Percentiles rank a stretch among this genome's conserved stretches.
Evolutionary conservation across 2,797 vertebrate genomes (phyloP).

Genomic region (Argyrosomus regius): DNA sequence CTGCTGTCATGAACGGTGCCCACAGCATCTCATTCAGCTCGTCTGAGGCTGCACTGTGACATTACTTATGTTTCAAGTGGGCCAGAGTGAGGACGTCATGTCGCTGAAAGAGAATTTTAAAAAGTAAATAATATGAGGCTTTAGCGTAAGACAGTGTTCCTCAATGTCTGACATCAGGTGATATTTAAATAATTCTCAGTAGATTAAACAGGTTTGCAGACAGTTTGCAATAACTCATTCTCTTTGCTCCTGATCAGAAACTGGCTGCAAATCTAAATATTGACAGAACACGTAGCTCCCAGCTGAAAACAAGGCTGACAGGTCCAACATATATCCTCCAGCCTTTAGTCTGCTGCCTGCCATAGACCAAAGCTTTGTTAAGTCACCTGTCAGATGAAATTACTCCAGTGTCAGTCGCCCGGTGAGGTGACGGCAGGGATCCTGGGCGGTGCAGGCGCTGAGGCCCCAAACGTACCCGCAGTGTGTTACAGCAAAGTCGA

Average conservation of each 20-base stretch:
- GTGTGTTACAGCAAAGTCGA: conserved; percentile 30
- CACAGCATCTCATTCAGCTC: conserved; percentile 54
- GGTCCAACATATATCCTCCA: conserved; percentile 40
- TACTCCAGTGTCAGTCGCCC: conserved; percentile 67
- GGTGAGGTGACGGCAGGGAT: conserved; percentile 61
- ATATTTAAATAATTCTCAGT: conserved; percentile 9
- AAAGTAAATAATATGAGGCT: conserved; percentile 2
- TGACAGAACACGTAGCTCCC: conserved; percentile 42
- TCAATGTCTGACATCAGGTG: conserved; percentile 1
- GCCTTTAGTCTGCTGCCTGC: conserved; percentile 61
- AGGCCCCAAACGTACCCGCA: conserved; percentile 31
- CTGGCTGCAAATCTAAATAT: conserved; percentile 58
- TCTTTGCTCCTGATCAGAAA: conserved; percentile 34
- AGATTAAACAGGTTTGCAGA: conserved; percentile 9
- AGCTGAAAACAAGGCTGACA: conserved; percentile 62
- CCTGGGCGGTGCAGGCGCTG: conserved; percentile 48
- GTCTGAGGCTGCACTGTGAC: conserved; percentile 23
- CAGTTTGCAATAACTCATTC: conserved; percentile 15
- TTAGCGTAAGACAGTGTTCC: conserved; percentile 1
- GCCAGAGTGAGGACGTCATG: neutral
- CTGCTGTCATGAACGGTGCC: conserved; percentile 37
- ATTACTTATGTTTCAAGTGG: conserved; percentile 15
- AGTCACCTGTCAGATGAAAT: conserved; percentile 84
- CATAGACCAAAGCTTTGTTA: conserved; percentile 75
- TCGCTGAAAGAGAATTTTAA: conserved; percentile 5